Base-by-base conservation (phyloP, 1,140 invertebrate species). In the Phthorimaea operculella region DNA sequence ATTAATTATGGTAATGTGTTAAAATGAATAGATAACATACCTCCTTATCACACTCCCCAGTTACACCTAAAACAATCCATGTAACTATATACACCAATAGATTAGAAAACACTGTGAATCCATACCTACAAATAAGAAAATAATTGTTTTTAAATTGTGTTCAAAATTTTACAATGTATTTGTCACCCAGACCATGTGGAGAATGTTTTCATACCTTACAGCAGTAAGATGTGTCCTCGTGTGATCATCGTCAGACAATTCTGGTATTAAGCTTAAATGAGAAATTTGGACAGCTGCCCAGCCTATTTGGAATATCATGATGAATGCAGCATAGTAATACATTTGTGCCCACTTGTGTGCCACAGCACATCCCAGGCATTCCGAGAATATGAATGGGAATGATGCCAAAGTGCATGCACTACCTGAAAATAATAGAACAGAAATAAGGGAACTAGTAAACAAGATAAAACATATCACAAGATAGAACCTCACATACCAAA, bases 211-310 rank as follows among this genome's bases (percentile, higher is more conserved):
- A 39, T 39, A 95, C 94, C 96, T 92, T n/a, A 94, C 89, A 14
- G 95, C 92, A 56, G 95, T 94, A 2, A 98, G 87, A 75, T 92
- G 91, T 10, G 95, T 96, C 58, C 96, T 87, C 69, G 96, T 92
- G 63, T 92, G 89, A 67, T 93, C 89, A 68, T 90, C 89, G 7
- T 90, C 88, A 18, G 92, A 90, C 18, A 93, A 79, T 74, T 93
- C 92, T 11, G 92, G 90, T 62, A 94, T 92, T 15, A 93, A 78
- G 4, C 96, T 93, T 45, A 99, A 87, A 85, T 99, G 97, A 17
- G 96, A 96, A 66, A 98, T 97, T 88, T 99, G 97, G 1, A 95
- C 93, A 10, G 93, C 85, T 4, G 96, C 96, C 97, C 97, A 98
- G 16, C 97, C 97, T 83, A 98, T 95, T 90, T 99, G 97, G 86